These are phyloP conservation scores for Phallusia fumigata DNA, from an alignment of 23 tunicate genomes.

Conservation along the genomic window DNA sequence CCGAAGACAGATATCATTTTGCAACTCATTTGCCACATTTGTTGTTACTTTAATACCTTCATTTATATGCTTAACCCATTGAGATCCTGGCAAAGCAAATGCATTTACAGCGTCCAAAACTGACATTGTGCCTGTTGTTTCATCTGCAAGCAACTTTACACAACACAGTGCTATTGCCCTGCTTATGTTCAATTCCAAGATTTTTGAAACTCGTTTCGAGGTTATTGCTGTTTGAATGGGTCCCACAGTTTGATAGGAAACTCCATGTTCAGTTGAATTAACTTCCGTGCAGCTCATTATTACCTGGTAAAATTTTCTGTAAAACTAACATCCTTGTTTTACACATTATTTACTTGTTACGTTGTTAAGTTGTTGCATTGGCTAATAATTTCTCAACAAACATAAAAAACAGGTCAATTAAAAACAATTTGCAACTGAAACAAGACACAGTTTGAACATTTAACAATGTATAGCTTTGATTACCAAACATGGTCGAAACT, in stretches of 20 bases:
- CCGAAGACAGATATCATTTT: neutral
- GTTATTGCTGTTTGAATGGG: neutral
- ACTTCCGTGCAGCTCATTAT: no score
- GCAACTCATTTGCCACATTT: slow-evolving; percentile 27
- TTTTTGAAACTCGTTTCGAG: slow-evolving; percentile 13
- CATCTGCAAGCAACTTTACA: neutral
- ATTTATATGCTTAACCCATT: slow-evolving; percentile 40
- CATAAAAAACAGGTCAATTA: neutral
- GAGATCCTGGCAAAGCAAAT: slow-evolving; percentile 61
- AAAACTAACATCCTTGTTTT: no score
- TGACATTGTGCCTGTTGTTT: slow-evolving; percentile 21
- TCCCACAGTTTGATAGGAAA: neutral
- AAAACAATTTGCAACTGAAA: neutral
- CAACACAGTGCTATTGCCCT: slow-evolving; percentile 43
- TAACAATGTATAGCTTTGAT: no score
- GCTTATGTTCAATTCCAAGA: slow-evolving; percentile 20
- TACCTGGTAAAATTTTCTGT: no score
- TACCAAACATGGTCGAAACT: no score
- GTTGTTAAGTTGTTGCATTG: neutral
- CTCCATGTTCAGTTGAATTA: slow-evolving; percentile 18
- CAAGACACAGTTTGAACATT: no score
- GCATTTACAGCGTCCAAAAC: slow-evolving; percentile 60
- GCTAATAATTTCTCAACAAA: no score
- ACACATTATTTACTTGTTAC: no score
- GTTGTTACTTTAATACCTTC: slow-evolving; percentile 29